Percentiles rank a stretch among this genome's conserved stretches.
Evolutionary conservation across 2,113 vertebrate genomes (phyloP).

Genomic region (Hydropotes inermis): DNA sequence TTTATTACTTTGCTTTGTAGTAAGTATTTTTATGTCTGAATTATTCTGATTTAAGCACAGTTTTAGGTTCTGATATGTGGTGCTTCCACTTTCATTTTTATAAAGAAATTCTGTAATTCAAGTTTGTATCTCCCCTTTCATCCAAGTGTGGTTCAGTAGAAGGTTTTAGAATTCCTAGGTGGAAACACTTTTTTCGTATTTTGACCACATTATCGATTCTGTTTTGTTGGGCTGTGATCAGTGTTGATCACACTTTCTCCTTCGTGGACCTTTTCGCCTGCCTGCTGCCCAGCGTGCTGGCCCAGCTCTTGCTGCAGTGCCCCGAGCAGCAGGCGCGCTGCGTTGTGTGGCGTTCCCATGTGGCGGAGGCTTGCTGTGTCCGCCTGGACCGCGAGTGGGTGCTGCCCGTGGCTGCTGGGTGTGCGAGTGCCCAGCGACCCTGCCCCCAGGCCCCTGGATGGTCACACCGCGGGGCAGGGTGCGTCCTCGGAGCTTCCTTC

Average conservation of each 20-base stretch:
- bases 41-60: neutral
- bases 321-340: accelerated
- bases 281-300: neutral
- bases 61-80: neutral
- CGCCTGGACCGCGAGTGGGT: accelerated
- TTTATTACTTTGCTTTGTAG: neutral
- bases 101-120: neutral
- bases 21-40: neutral
- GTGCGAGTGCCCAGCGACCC: too few species aligned
- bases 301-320: neutral
- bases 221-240: accelerated
- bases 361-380: neutral
- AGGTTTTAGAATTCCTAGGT: neutral
- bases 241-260: neutral
- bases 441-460: neutral
- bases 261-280: accelerated
- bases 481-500: neutral
- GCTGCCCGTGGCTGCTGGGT: accelerated
- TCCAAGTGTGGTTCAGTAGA: neutral
- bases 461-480: neutral
- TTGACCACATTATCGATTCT: neutral
- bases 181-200: too few species aligned
- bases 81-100: neutral
- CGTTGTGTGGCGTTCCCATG: accelerated
- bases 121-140: neutral